Percentiles rank a stretch among this genome's conserved stretches.
phyloP scores from a whole-genome alignment of 2,797 vertebrate genomes.

The Stomatorhinus walkeri region DNA sequence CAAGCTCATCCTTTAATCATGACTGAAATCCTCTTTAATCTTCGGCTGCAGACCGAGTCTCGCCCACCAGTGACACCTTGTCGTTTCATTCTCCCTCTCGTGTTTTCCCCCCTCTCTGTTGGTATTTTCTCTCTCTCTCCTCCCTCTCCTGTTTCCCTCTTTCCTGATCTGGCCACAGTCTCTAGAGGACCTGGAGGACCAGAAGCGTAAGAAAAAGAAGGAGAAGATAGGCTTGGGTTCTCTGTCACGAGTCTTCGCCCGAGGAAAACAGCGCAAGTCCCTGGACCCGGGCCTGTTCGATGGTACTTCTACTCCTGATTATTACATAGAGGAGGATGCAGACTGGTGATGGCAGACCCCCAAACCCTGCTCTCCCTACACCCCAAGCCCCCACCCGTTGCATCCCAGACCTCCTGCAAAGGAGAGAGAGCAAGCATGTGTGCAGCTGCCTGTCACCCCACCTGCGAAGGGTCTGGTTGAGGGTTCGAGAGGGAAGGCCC shows the following conservation, averaged over 20 bases:
- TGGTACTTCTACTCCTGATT: conserved; percentile 90
- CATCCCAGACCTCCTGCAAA: conserved; percentile 8
- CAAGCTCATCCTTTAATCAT: background rate
- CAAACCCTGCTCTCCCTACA: conserved; percentile 8
- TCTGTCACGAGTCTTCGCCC: conserved; percentile 91
- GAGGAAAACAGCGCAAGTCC: conserved; percentile 95
- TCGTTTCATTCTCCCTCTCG: background rate
- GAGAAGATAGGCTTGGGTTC: conserved; percentile 97
- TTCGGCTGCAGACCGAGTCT: background rate
- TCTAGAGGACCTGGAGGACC: conserved; percentile 98
- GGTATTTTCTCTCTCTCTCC: background rate
- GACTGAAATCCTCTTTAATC: background rate
- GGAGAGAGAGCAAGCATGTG: conserved; percentile 7
- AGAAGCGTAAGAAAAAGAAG: conserved; percentile 98
- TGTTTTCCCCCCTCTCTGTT: conserved; percentile 14
- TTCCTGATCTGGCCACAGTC: conserved; percentile 59
- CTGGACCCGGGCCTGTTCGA: conserved; percentile 95
- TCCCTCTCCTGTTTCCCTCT: conserved; percentile 7
- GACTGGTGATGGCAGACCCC: conserved; percentile 79
- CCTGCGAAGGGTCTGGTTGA: background rate
- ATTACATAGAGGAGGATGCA: conserved; percentile 98
- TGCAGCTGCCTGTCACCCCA: conserved; percentile 15
- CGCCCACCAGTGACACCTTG: background rate
- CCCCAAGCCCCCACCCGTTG: background rate
- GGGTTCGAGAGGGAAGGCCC: background rate